Conservation (phyloP, 1,140 invertebrate genomes). For the Camponotus floridanus region DNA sequence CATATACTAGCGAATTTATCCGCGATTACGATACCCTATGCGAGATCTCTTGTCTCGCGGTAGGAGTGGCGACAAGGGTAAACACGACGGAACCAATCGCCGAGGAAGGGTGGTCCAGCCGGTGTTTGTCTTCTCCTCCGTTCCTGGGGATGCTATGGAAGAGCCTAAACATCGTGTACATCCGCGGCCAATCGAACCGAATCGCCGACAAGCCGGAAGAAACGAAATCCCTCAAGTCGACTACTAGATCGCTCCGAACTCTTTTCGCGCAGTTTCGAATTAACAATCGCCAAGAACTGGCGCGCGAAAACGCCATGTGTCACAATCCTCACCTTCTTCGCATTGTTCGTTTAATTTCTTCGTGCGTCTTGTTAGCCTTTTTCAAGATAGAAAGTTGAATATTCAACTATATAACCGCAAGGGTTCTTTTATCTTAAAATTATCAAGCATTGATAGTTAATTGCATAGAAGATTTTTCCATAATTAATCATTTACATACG, state of each 20-base stretch:
- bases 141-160: constrained; percentile 71
- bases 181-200: constrained; percentile 70
- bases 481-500: too few species aligned
- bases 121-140: constrained; percentile 76
- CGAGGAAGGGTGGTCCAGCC: constrained; percentile 79
- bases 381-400: background rate
- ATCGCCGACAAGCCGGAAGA: constrained; percentile 39
- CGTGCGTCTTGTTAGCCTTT: background rate
- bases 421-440: too few species aligned
- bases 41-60: constrained; percentile 40
- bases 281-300: constrained; percentile 62
- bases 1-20: background rate
- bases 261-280: constrained; percentile 64
- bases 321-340: background rate
- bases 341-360: background rate
- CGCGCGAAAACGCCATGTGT: background rate
- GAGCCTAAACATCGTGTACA: constrained; percentile 50
- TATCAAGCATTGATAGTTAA: too few species aligned
- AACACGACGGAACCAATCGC: constrained; percentile 81
- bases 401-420: too few species aligned
- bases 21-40: constrained; percentile 11
- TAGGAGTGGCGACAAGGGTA: constrained; percentile 77
- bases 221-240: constrained; percentile 53
- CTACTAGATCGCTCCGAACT: constrained; percentile 59
- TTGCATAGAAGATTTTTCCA: too few species aligned